Evolutionary conservation across 1,140 invertebrate species (phyloP).

Genomic region (Medauroidea extradentata): DNA sequence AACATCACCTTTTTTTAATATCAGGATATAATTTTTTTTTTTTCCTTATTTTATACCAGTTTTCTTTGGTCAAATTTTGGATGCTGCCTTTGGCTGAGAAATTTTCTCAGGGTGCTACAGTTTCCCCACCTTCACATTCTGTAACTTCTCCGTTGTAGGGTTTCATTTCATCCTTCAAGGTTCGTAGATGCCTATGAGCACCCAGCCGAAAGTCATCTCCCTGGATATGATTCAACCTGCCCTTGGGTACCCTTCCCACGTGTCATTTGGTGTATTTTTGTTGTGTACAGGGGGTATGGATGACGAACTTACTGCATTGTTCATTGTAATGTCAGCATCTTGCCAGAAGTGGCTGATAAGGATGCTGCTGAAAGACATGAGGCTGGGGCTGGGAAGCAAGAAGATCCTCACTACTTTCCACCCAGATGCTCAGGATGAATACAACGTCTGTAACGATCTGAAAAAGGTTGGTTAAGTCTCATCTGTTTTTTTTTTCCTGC

Average conservation of each 20-base stretch:
- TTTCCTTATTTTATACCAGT: no score
- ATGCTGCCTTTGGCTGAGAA: no score
- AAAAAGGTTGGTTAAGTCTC: constrained; percentile 58
- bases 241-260: no score
- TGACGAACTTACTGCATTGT: constrained; percentile 49
- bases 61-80: no score
- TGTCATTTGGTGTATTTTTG: background rate
- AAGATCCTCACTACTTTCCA: constrained; percentile 69
- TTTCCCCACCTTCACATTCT: no score
- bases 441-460: constrained; percentile 65
- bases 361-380: constrained; percentile 80
- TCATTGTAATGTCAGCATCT: constrained; percentile 56
- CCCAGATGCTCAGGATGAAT: constrained; percentile 73
- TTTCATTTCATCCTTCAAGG: background rate
- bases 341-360: constrained; percentile 88
- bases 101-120: no score
- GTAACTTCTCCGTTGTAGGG: background rate
- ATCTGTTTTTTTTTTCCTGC: no score
- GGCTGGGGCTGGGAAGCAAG: constrained; percentile 63
- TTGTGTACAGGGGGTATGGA: constrained; percentile 43
- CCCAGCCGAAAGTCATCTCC: background rate
- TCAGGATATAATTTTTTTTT: no score
- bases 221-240: no score
- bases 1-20: no score
- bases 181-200: background rate